Conservation (phyloP, 2,888 invertebrate genomes). For the Nesidiocoris tenuis region DNA sequence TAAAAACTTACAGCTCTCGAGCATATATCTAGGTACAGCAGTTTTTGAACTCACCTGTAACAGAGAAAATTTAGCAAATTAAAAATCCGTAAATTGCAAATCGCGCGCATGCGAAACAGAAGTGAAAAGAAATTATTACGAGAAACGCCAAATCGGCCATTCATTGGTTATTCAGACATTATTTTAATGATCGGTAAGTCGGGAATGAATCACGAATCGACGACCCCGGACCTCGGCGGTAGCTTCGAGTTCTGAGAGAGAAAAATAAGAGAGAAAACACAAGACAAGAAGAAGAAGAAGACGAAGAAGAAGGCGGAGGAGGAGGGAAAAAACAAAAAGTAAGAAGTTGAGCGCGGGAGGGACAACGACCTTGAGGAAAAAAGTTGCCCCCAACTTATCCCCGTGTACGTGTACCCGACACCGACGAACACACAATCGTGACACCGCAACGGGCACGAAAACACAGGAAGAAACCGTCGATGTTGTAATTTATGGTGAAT, state of each 20-base stretch:
- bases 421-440: background rate
- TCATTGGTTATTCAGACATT: too few relatives aligned
- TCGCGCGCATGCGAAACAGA: too few relatives aligned
- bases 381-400: background rate
- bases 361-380: background rate
- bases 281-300: too few relatives aligned
- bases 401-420: background rate
- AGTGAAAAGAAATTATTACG: too few relatives aligned
- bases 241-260: conserved; percentile 6
- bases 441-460: background rate
- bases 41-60: too few relatives aligned
- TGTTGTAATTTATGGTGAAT: background rate
- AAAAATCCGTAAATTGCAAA: too few relatives aligned
- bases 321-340: background rate
- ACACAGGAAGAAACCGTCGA: background rate
- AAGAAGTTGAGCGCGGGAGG: background rate
- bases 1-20: too few relatives aligned
- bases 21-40: too few relatives aligned
- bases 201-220: background rate
- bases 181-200: background rate
- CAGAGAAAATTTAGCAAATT: too few relatives aligned
- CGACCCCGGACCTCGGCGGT: background rate
- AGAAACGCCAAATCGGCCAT: too few relatives aligned
- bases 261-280: conserved; percentile 14
- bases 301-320: background rate